These are phyloP conservation scores for Psammodynastes pulverulentus DNA, from an alignment of 2,113 vertebrate genomes.

Conservation along the genomic window DNA sequence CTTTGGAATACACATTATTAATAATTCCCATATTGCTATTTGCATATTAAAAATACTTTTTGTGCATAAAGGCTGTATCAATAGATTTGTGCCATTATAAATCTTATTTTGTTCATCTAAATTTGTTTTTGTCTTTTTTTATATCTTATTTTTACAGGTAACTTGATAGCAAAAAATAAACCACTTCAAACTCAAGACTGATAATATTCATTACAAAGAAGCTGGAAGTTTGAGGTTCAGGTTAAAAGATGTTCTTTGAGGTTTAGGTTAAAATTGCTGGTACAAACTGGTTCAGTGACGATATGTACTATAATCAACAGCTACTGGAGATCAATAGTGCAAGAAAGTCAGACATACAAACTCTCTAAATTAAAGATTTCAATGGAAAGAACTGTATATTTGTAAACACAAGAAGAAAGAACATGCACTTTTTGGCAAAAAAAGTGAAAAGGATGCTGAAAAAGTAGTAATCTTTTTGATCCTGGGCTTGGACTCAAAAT, in stretches of 20 bases:
- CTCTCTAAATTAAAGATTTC: conserved; percentile 57
- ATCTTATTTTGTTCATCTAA: conserved; percentile 9
- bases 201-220: conserved; percentile 43
- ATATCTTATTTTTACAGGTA: conserved; percentile 68
- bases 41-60: not conserved
- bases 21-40: conserved; percentile 12
- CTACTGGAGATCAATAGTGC: conserved; percentile 60
- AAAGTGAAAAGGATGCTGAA: conserved; percentile 50
- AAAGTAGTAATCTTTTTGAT: conserved; percentile 39
- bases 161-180: conserved; percentile 70
- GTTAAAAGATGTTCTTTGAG: conserved; percentile 62
- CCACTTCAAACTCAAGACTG: conserved; percentile 60
- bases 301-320: conserved; percentile 53
- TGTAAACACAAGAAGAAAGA: conserved; percentile 59
- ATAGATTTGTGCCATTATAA: conserved; percentile 28
- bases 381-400: conserved; percentile 59
- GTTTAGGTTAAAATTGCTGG: conserved; percentile 63
- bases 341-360: conserved; percentile 55
- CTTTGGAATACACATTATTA: not conserved
- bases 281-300: conserved; percentile 53
- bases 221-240: conserved; percentile 58
- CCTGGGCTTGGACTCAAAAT: conserved; percentile 39
- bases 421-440: conserved; percentile 44
- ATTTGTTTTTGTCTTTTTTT: conserved; percentile 65
- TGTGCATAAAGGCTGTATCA: conserved; percentile 8